Percentiles rank a stretch among this genome's conserved stretches.
Evolutionary conservation across 2,113 vertebrate species (phyloP).

Genomic region (Amphiprion percula): DNA sequence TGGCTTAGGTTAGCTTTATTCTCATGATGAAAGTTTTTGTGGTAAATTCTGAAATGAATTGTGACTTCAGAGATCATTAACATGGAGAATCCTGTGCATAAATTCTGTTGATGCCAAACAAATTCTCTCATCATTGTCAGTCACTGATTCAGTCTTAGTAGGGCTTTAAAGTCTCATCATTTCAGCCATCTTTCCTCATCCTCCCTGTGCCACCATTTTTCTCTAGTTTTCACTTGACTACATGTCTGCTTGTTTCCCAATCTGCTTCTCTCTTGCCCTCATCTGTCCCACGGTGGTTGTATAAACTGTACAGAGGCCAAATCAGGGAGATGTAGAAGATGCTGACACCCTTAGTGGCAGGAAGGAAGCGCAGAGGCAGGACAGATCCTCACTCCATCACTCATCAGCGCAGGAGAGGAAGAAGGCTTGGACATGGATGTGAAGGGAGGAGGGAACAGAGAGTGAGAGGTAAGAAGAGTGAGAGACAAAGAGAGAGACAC

Average conservation of each 20-base stretch:
- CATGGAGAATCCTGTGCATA: neutral
- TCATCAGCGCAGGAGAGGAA: slow-evolving; percentile 46
- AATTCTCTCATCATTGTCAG: slow-evolving; percentile 7
- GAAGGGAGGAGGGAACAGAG: slow-evolving; percentile 19
- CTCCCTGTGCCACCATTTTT: slow-evolving; percentile 1
- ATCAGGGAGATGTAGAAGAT: slow-evolving; percentile 37
- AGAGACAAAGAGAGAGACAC: slow-evolving; percentile 19
- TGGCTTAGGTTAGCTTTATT: slow-evolving; percentile 14
- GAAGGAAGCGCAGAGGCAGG: slow-evolving; percentile 34
- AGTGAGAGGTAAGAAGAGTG: slow-evolving; percentile 14
- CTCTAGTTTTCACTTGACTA: slow-evolving; percentile 12
- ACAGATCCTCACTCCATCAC: slow-evolving; percentile 60
- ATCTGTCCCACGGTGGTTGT: slow-evolving; percentile 16
- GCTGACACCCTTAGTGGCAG: slow-evolving; percentile 53
- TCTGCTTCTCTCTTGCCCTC: slow-evolving; percentile 1
- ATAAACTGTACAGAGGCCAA: slow-evolving; percentile 32
- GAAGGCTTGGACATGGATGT: slow-evolving; percentile 37
- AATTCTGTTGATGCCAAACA: slow-evolving; percentile 11
- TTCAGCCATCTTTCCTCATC: neutral
- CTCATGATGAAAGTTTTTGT: slow-evolving; percentile 4
- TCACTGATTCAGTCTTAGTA: slow-evolving; percentile 3
- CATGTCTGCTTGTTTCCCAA: slow-evolving; percentile 12
- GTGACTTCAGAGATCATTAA: slow-evolving; percentile 27
- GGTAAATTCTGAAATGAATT: slow-evolving; percentile 5
- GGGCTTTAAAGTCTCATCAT: slow-evolving; percentile 5